phyloP scores from a whole-genome alignment of 2,797 vertebrate species.

The Nyctibius grandis region DNA sequence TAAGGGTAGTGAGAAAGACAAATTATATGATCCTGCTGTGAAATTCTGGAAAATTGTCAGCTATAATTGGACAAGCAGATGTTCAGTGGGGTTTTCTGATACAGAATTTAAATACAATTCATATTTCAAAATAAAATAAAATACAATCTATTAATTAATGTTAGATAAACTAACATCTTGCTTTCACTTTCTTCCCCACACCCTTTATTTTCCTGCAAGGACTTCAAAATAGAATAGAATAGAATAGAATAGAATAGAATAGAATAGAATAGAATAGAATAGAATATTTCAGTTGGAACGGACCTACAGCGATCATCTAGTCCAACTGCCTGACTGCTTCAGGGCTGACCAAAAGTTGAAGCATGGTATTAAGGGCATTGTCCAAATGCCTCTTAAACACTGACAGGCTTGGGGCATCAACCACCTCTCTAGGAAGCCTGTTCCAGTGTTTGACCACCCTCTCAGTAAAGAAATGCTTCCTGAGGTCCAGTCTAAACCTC shows the following conservation, averaged over 20 bases:
- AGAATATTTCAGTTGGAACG: not conserved
- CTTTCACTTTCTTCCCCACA: not conserved
- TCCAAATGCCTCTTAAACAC: not conserved
- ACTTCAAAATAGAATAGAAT: not conserved
- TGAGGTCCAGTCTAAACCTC: not conserved
- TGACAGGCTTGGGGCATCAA: not conserved
- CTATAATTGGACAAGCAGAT: not conserved
- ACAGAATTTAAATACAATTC: not conserved
- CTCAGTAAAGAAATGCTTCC: not conserved
- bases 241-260: too few relatives aligned
- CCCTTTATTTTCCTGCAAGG: not conserved
- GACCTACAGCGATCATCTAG: not conserved
- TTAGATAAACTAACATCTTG: not conserved
- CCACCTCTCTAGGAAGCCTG: not conserved
- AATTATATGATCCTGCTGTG: not conserved
- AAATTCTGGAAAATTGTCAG: not conserved
- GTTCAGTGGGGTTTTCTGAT: not conserved
- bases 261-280: too few relatives aligned
- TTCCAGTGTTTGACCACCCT: not conserved
- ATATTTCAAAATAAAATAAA: not conserved
- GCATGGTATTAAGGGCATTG: not conserved
- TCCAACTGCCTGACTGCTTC: too few relatives aligned
- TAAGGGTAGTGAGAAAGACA: not conserved
- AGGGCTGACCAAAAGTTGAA: too few relatives aligned
- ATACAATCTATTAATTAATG: not conserved